Conservation (phyloP, 2,797 vertebrate species). For the Paramormyrops hopkinsi region DNA sequence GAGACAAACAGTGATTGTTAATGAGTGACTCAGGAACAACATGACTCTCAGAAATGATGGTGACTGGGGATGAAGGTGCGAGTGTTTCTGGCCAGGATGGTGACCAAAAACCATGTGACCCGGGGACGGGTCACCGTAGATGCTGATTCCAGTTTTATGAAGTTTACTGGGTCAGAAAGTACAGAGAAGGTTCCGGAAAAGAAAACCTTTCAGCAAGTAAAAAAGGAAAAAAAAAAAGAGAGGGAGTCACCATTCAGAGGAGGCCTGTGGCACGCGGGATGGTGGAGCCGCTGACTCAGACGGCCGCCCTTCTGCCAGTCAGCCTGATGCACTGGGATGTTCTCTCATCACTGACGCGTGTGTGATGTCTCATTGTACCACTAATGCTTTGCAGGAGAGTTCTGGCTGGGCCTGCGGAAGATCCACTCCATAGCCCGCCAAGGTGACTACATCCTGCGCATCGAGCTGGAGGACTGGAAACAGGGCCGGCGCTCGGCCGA, state of each 20-base stretch:
- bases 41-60: not conserved
- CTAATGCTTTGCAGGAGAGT: constrained; percentile 66
- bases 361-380: not conserved
- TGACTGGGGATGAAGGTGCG: not conserved
- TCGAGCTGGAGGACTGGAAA: constrained; percentile 78
- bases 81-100: not conserved
- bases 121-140: not conserved
- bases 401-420: constrained; percentile 82
- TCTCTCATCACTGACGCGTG: not conserved
- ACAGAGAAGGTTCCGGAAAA: not conserved
- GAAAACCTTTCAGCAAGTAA: not conserved
- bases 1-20: not conserved
- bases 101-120: not conserved
- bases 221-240: not conserved
- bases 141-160: not conserved
- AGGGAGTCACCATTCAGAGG: not conserved
- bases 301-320: not conserved
- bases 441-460: constrained; percentile 64
- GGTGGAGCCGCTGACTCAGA: not conserved
- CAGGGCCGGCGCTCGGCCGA: constrained; percentile 56
- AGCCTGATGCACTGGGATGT: not conserved
- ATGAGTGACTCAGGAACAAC: not conserved
- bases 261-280: not conserved
- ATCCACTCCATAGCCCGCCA: constrained; percentile 64
- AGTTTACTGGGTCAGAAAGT: not conserved